These are phyloP conservation scores for Drosophila trapezifrons DNA, from an alignment of 1,140 invertebrate genomes.

Conservation along the genomic window DNA sequence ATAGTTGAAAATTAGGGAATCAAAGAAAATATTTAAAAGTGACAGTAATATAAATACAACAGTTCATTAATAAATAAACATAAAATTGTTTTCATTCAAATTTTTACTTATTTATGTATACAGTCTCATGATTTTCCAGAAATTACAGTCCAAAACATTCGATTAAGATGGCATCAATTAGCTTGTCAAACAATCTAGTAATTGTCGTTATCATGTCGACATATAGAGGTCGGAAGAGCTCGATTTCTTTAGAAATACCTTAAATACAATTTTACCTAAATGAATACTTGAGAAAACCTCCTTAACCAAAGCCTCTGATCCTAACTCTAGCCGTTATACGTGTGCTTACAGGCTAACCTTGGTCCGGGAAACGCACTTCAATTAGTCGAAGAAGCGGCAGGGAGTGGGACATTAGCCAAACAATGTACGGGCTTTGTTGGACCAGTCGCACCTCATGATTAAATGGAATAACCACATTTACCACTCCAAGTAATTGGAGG, in stretches of 20 bases:
- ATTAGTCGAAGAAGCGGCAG: slow-evolving; percentile 55
- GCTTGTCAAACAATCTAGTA: background rate
- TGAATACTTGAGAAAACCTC: no score
- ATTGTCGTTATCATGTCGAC: background rate
- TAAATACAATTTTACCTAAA: no score
- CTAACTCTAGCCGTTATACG: slow-evolving; percentile 1
- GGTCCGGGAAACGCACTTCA: slow-evolving; percentile 58
- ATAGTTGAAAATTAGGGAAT: no score
- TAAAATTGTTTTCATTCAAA: no score
- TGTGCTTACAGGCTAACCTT: slow-evolving; percentile 48
- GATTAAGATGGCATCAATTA: slow-evolving; percentile 5
- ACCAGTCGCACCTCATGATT: slow-evolving; percentile 67
- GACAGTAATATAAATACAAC: background rate
- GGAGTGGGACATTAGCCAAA: slow-evolving; percentile 68
- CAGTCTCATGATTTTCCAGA: background rate
- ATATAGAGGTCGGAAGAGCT: background rate
- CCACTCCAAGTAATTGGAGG: slow-evolving; percentile 77
- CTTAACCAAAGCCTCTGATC: background rate
- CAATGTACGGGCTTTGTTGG: slow-evolving; percentile 61
- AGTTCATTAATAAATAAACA: no score
- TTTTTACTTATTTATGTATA: background rate
- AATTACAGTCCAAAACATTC: background rate
- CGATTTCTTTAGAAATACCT: no score
- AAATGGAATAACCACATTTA: slow-evolving; percentile 83
- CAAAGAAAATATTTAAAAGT: no score